Evolutionary conservation across 2,888 invertebrate species (phyloP).

Genomic region (Taphrorychus bicolor): DNA sequence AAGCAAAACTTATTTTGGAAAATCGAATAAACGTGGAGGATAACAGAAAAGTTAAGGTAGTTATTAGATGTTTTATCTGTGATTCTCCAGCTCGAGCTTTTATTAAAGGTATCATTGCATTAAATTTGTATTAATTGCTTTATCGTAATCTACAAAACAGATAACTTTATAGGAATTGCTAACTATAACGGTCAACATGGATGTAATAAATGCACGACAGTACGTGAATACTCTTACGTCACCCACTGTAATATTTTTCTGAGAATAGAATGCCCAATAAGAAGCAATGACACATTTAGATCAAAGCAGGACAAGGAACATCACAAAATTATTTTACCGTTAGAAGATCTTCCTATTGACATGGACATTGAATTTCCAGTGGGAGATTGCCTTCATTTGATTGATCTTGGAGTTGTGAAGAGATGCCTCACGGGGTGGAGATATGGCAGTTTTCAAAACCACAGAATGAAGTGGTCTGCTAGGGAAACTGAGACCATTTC

Average conservation of each 20-base stretch:
- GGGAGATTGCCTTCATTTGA: conserved; percentile 34
- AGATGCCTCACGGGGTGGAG: conserved; percentile 39
- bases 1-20: conserved; percentile 32
- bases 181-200: conserved; percentile 42
- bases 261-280: neutral
- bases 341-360: conserved; percentile 22
- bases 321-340: neutral
- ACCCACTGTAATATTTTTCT: conserved; percentile 21
- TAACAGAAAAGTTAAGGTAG: conserved; percentile 13
- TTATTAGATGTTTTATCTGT: conserved; percentile 40
- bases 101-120: conserved; percentile 39
- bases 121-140: neutral
- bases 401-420: conserved; percentile 39
- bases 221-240: conserved; percentile 41
- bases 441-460: conserved; percentile 39
- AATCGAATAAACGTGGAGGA: conserved; percentile 24
- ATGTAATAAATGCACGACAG: conserved; percentile 41
- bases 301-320: neutral
- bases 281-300: neutral
- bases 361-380: conserved; percentile 37
- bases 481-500: conserved; percentile 31
- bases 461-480: conserved; percentile 39
- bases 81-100: conserved; percentile 44
- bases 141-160: too few relatives aligned
- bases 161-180: conserved; percentile 37